A percentile compares a stretch with the other conserved stretches of the same genome.
Evolutionary conservation across 2,797 vertebrate genomes (phyloP).

Genomic region (Sebastes diaconus): DNA sequence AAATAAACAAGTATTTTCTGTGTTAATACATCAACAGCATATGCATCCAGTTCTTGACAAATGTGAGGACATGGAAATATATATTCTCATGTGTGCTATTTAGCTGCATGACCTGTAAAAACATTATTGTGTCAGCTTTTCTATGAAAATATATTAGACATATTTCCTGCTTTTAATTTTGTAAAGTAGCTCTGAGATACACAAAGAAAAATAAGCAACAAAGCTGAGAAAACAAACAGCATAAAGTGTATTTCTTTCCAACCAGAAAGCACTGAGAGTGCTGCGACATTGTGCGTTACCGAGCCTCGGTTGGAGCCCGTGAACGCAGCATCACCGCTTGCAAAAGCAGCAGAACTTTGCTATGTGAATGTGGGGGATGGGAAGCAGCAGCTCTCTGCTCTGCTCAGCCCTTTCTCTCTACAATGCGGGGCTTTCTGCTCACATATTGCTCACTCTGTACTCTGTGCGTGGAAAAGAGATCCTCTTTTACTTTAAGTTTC

Average conservation of each 20-base stretch:
- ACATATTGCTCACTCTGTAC: slow-evolving; percentile 62
- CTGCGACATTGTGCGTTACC: slow-evolving; percentile 46
- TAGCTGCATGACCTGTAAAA: not conserved
- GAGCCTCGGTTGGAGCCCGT: slow-evolving; percentile 40
- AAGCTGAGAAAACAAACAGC: not conserved
- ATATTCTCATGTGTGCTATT: not conserved
- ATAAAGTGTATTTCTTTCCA: not conserved
- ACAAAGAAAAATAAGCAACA: not conserved
- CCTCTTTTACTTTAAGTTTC: slow-evolving; percentile 56
- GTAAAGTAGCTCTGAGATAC: not conserved
- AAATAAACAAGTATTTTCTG: not conserved
- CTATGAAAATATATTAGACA: not conserved
- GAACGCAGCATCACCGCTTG: slow-evolving; percentile 80
- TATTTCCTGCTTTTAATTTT: not conserved
- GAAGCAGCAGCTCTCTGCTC: slow-evolving; percentile 76
- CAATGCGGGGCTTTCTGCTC: slow-evolving; percentile 80
- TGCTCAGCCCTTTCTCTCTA: slow-evolving; percentile 76
- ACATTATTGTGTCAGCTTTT: not conserved
- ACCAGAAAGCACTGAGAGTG: slow-evolving; percentile 5
- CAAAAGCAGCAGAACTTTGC: slow-evolving; percentile 87
- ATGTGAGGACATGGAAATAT: not conserved
- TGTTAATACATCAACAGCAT: not conserved
- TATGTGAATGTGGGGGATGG: slow-evolving; percentile 87
- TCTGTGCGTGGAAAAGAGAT: slow-evolving; percentile 56
- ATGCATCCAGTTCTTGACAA: not conserved